phyloP scores from a whole-genome alignment of 2,113 vertebrate species.

The Neogobius melanostomus region DNA sequence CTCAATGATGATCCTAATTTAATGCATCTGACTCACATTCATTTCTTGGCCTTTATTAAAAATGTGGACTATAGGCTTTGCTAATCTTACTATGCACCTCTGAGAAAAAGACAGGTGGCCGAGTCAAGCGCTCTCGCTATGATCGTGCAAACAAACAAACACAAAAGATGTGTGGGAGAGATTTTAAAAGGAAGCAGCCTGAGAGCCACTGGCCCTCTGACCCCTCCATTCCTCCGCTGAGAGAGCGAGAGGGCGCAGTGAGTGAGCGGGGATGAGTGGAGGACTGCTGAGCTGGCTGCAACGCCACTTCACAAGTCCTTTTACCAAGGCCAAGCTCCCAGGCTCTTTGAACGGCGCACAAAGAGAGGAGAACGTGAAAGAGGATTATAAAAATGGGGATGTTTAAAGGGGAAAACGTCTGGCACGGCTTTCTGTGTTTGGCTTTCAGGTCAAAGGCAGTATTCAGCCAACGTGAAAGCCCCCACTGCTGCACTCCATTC shows the following conservation, averaged over 20 bases:
- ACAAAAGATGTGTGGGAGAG: conserved; percentile 22
- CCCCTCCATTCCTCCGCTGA: conserved; percentile 44
- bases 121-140: conserved; percentile 11
- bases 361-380: conserved; percentile 60
- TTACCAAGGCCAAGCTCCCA: conserved; percentile 31
- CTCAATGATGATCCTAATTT: too few species aligned
- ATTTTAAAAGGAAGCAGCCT: conserved; percentile 24
- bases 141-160: conserved; percentile 14
- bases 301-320: conserved; percentile 51
- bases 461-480: conserved; percentile 46
- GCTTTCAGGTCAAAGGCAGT: conserved; percentile 63
- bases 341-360: conserved; percentile 62
- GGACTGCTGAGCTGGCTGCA: conserved; percentile 56
- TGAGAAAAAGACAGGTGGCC: conserved; percentile 1
- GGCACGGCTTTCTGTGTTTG: conserved; percentile 59
- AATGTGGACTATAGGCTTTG: not conserved
- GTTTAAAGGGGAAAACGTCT: conserved; percentile 51
- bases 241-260: conserved; percentile 31
- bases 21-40: too few species aligned
- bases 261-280: conserved; percentile 52
- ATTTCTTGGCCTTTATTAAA: too few species aligned
- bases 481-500: conserved; percentile 23
- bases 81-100: not conserved
- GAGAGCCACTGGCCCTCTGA: conserved; percentile 35
- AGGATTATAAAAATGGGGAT: conserved; percentile 53